Evolutionary conservation across 1,140 invertebrate genomes (phyloP).

Genomic region (Atta texana): DNA sequence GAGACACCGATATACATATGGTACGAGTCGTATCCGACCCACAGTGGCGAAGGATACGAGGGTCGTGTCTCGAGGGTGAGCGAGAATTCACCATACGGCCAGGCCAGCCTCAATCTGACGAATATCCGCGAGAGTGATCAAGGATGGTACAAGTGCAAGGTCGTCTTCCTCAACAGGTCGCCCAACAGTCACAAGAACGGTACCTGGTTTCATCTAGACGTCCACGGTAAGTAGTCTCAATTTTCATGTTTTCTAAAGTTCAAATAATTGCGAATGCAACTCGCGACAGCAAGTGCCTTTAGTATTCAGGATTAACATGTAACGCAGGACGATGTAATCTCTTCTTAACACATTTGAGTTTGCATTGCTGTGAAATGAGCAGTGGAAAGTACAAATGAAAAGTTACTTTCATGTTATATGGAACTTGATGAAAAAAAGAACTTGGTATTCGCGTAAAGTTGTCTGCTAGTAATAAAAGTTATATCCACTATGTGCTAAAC

Average conservation of each 20-base stretch:
- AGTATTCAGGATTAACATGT: not conserved
- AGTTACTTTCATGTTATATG: slow-evolving; percentile 14
- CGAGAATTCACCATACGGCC: slow-evolving; percentile 94
- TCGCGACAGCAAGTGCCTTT: not conserved
- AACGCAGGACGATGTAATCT: not conserved
- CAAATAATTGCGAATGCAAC: not conserved
- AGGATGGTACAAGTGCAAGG: slow-evolving; percentile 99
- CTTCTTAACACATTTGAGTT: not conserved
- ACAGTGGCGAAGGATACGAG: slow-evolving; percentile 96
- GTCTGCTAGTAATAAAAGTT: slow-evolving; percentile 50
- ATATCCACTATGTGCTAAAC: slow-evolving; percentile 11
- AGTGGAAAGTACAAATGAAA: slow-evolving; percentile 17
- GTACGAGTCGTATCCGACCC: slow-evolving; percentile 98
- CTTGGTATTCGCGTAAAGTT: slow-evolving; percentile 41
- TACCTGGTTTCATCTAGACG: slow-evolving; percentile 98
- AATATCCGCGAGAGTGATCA: slow-evolving; percentile 96
- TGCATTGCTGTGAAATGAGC: not conserved
- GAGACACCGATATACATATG: slow-evolving; percentile 98
- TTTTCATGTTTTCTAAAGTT: not conserved
- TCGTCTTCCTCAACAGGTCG: slow-evolving; percentile 97
- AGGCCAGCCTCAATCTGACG: slow-evolving; percentile 97
- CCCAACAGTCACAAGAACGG: slow-evolving; percentile 96
- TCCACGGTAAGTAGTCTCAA: slow-evolving; percentile 90
- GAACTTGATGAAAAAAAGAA: slow-evolving; percentile 29
- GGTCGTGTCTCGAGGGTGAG: slow-evolving; percentile 95